These are phyloP conservation scores for Chrysopilus asiliformis DNA, from an alignment of 2,888 invertebrate genomes.

Conservation along the genomic window DNA sequence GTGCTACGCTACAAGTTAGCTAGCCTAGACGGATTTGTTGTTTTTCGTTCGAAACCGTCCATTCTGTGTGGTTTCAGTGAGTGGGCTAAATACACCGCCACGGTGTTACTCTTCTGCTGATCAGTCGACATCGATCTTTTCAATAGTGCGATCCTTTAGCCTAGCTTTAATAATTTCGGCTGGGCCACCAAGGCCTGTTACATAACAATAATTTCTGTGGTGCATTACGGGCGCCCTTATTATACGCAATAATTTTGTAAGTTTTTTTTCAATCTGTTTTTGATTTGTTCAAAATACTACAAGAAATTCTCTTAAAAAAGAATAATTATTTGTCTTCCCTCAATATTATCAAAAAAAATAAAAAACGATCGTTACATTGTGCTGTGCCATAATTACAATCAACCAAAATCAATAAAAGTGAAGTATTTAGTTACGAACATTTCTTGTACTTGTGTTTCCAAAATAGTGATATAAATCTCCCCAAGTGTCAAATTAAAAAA, in stretches of 20 bases:
- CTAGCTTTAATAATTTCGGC: constrained; percentile 17
- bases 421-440: too few species aligned
- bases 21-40: too few species aligned
- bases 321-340: background rate
- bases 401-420: too few species aligned
- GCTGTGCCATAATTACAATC: too few species aligned
- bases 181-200: constrained; percentile 18
- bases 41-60: constrained; percentile 31
- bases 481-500: too few species aligned
- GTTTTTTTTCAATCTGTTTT: constrained; percentile 11
- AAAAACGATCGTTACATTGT: constrained; percentile 2
- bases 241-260: constrained; percentile 12
- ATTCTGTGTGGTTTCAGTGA: constrained; percentile 24
- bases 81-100: constrained; percentile 18
- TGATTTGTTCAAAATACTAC: too few species aligned
- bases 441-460: too few species aligned
- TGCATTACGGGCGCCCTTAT: constrained; percentile 8
- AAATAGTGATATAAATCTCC: too few species aligned
- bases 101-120: constrained; percentile 33
- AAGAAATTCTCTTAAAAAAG: background rate
- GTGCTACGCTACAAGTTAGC: too few species aligned
- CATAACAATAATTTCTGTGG: constrained; percentile 14
- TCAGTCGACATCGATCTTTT: constrained; percentile 38
- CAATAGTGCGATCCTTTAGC: constrained; percentile 37
- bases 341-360: background rate